A percentile compares a stretch with the other conserved stretches of the same genome.
phyloP scores from a whole-genome alignment of 2,888 invertebrate genomes.

The Leucophora obtusa region DNA sequence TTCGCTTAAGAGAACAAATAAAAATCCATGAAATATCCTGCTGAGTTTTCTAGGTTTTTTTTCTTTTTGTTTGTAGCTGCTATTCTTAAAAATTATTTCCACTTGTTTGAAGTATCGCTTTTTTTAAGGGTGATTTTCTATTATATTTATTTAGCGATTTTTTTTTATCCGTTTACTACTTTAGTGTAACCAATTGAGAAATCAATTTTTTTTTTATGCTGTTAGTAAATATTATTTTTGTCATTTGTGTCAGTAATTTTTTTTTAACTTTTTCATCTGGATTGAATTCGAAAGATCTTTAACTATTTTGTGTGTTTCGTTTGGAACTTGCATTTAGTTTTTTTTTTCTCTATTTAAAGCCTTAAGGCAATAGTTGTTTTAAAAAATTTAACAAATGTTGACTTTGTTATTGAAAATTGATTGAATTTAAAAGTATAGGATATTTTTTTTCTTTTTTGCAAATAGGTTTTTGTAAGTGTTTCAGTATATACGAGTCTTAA shows the following conservation, averaged over 20 bases:
- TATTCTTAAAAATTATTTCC: slow-evolving; percentile 22
- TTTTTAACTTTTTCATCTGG: not conserved
- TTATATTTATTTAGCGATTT: slow-evolving; percentile 10
- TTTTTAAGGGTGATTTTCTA: slow-evolving; percentile 21
- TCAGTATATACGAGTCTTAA: not conserved
- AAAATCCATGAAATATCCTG: slow-evolving; percentile 21
- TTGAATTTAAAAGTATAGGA: slow-evolving; percentile 43
- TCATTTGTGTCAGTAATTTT: slow-evolving; percentile 20
- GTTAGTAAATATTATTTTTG: slow-evolving; percentile 44
- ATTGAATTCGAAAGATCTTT: not conserved
- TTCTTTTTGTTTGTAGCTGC: not conserved
- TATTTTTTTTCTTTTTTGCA: not conserved
- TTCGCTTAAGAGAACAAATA: slow-evolving; percentile 8
- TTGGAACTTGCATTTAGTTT: slow-evolving; percentile 2
- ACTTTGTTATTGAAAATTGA: slow-evolving; percentile 59
- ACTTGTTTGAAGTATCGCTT: slow-evolving; percentile 42
- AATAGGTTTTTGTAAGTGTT: slow-evolving; percentile 4
- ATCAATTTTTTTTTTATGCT: slow-evolving; percentile 30
- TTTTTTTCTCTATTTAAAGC: not conserved
- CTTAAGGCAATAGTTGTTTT: slow-evolving; percentile 31
- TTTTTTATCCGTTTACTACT: not conserved
- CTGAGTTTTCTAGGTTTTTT: slow-evolving; percentile 13
- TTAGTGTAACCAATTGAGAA: slow-evolving; percentile 38
- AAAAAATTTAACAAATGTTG: slow-evolving; percentile 53
- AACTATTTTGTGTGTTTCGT: slow-evolving; percentile 3